These are phyloP conservation scores for Zaprionus obscuricornis DNA, from an alignment of 2,888 invertebrate genomes.

Conservation along the genomic window DNA sequence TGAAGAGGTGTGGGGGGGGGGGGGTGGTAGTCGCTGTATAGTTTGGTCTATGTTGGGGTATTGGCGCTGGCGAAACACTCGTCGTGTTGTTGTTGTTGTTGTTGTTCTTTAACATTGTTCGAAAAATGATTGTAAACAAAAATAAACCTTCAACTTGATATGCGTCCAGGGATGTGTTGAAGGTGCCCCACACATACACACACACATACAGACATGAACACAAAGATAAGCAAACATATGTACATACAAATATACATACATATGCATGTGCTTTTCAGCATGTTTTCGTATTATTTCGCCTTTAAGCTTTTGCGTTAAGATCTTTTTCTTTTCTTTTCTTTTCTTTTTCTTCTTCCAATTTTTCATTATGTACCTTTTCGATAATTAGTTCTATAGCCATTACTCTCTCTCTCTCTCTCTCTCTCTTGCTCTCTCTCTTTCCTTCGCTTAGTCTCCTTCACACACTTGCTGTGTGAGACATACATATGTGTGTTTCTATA, in stretches of 20 bases:
- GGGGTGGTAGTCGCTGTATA: conserved; percentile 34
- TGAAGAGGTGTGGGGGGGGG: no score
- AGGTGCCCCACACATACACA: conserved; percentile 57
- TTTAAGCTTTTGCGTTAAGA: conserved; percentile 13
- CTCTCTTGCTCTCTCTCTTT: neutral
- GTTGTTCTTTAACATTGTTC: conserved; percentile 42
- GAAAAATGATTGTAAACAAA: conserved; percentile 76
- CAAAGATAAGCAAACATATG: conserved; percentile 25
- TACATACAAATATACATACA: no score
- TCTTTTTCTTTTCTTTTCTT: conserved; percentile 20
- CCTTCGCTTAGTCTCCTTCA: no score
- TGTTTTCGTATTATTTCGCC: neutral
- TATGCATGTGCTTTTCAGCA: neutral
- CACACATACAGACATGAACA: conserved; percentile 18
- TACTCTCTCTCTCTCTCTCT: neutral
- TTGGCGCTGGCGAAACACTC: no score
- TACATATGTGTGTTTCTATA: no score
- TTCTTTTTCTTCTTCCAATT: conserved; percentile 35
- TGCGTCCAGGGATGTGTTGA: conserved; percentile 79
- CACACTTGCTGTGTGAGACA: no score
- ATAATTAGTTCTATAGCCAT: conserved; percentile 23
- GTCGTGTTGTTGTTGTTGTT: conserved; percentile 37
- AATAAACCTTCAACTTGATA: conserved; percentile 82
- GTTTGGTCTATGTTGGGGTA: no score
- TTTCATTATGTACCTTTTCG: conserved; percentile 29